Evolutionary conservation across 2,888 invertebrate genomes (phyloP).

Genomic region (Plemyria rubiginata): DNA sequence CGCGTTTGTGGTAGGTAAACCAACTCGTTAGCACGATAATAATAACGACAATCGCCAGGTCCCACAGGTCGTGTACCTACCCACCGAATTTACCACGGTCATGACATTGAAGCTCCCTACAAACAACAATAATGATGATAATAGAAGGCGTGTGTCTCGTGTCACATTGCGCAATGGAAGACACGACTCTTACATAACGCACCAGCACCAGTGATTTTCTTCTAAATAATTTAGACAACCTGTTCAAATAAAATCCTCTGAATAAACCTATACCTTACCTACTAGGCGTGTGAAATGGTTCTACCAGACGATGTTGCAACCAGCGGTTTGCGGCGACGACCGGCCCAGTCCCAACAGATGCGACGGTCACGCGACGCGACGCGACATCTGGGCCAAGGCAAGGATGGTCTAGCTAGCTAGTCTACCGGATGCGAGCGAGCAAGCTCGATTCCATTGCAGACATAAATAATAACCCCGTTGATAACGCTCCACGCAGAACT

Average conservation of each 20-base stretch:
- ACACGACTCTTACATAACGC: slow-evolving; percentile 59
- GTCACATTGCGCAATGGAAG: slow-evolving; percentile 53
- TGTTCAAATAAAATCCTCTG: slow-evolving; percentile 37
- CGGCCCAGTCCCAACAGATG: slow-evolving; percentile 56
- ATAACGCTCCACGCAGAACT: slow-evolving; percentile 24
- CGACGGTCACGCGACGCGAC: slow-evolving; percentile 69
- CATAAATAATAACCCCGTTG: slow-evolving; percentile 35
- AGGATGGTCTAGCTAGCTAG: slow-evolving; percentile 57
- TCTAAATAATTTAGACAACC: slow-evolving; percentile 44
- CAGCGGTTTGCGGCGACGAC: slow-evolving; percentile 45
- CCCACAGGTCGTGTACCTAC: slow-evolving; percentile 65
- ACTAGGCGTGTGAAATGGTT: slow-evolving; percentile 44
- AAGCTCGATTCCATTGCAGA: slow-evolving; percentile 47
- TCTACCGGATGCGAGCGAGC: slow-evolving; percentile 60
- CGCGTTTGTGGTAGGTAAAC: slow-evolving; percentile 35
- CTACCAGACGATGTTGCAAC: slow-evolving; percentile 54
- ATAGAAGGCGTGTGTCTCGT: slow-evolving; percentile 45
- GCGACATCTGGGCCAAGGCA: slow-evolving; percentile 74
- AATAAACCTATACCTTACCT: slow-evolving; percentile 35
- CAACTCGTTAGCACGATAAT: slow-evolving; percentile 44
- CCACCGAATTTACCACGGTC: slow-evolving; percentile 63
- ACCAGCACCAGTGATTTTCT: slow-evolving; percentile 52
- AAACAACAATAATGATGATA: slow-evolving; percentile 59
- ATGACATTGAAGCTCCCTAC: slow-evolving; percentile 71
- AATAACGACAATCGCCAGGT: slow-evolving; percentile 45